These are phyloP conservation scores for Engystomops pustulosus DNA, from an alignment of 2,113 vertebrate species.

Conservation along the genomic window DNA sequence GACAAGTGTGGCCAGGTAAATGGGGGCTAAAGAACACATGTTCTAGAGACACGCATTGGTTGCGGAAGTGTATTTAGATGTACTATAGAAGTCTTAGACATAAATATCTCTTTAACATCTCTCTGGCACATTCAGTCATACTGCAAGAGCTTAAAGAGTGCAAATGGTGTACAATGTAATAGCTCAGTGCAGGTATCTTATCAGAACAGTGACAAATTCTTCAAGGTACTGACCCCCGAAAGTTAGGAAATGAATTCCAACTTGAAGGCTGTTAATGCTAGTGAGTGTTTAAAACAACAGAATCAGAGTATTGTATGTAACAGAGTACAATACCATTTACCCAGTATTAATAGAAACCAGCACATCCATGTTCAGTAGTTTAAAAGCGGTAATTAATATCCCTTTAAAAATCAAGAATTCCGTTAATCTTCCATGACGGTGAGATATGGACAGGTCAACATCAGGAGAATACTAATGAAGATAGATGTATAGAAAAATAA, in stretches of 20 bases:
- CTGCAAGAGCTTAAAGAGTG: constrained; percentile 4
- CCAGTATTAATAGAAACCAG: background rate
- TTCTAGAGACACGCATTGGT: no score
- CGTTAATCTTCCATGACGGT: background rate
- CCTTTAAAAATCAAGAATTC: background rate
- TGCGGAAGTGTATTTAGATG: no score
- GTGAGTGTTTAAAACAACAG: background rate
- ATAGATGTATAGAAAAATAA: constrained; percentile 9
- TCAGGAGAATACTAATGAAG: background rate
- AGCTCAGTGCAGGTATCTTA: background rate
- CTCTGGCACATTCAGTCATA: constrained; percentile 7
- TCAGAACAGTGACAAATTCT: background rate
- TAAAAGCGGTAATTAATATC: background rate
- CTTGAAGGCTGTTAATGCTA: no score
- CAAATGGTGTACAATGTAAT: background rate
- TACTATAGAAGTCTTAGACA: no score
- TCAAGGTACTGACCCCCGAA: background rate
- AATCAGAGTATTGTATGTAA: background rate
- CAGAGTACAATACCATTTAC: constrained; percentile 6
- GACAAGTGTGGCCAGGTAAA: no score
- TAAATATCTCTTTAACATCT: background rate
- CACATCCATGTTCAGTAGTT: background rate
- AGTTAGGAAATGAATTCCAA: background rate
- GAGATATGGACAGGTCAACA: background rate
- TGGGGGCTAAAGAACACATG: no score